Percentiles rank a stretch among this genome's conserved stretches.
phyloP scores from a whole-genome alignment of 2,888 invertebrate species.

The Andricus quercusramuli region DNA sequence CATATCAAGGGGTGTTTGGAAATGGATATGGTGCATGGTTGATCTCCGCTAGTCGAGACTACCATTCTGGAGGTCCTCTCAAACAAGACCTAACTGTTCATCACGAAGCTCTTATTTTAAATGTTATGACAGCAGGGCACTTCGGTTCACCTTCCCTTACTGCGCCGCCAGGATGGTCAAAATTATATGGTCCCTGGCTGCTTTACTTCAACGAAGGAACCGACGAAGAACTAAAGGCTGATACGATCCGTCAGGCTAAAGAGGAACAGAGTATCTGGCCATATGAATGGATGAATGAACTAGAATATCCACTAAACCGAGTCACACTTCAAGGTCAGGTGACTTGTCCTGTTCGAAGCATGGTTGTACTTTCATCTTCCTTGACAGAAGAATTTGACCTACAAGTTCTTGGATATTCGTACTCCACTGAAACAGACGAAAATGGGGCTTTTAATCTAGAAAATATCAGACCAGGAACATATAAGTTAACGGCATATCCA shows the following conservation, averaged over 20 bases:
- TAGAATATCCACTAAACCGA: neutral
- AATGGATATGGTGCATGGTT: neutral
- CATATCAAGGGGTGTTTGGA: neutral
- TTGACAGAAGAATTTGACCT: neutral
- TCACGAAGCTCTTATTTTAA: neutral
- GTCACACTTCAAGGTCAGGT: neutral
- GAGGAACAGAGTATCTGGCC: neutral
- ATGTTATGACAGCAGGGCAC: neutral
- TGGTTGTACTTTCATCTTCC: neutral
- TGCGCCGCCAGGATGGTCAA: neutral
- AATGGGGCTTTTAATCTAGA: neutral
- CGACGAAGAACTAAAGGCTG: neutral
- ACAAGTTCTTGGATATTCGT: neutral
- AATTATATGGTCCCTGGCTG: neutral
- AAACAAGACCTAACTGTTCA: neutral
- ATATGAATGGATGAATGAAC: neutral
- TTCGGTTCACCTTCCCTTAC: neutral
- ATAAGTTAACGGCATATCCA: neutral
- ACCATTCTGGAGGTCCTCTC: neutral
- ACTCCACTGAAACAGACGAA: neutral
- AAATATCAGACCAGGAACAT: neutral
- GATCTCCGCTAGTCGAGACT: neutral
- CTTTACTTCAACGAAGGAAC: neutral
- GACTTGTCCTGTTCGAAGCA: neutral
- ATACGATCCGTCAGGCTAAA: neutral